Percentiles rank a stretch among this genome's conserved stretches.
These are phyloP conservation scores for Drosophila meridionalis DNA, from an alignment of 2,888 invertebrate species.

Conservation along the genomic window DNA sequence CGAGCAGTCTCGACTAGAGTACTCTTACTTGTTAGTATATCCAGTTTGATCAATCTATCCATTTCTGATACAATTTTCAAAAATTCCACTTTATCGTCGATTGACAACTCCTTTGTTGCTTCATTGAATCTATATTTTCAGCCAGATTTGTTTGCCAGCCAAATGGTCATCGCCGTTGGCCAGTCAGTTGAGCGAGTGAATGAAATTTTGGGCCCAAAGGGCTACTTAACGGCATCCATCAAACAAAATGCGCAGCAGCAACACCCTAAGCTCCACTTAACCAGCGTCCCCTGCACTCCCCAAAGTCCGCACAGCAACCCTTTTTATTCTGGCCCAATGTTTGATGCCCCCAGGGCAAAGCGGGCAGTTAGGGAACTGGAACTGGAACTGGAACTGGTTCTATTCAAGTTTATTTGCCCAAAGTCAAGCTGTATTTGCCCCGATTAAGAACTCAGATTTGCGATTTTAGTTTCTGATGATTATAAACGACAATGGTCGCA, in stretches of 20 bases:
- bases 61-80: no score
- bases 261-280: conserved; percentile 24
- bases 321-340: conserved; percentile 17
- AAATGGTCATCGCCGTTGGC: conserved; percentile 5
- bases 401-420: conserved; percentile 3
- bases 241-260: conserved; percentile 49
- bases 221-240: conserved; percentile 47
- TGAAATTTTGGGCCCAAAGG: conserved; percentile 29
- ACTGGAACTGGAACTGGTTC: conserved; percentile 6
- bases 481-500: conserved; percentile 82
- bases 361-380: neutral
- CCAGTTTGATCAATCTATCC: no score
- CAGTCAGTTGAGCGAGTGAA: conserved; percentile 43
- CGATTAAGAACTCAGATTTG: conserved; percentile 15
- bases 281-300: neutral
- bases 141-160: neutral
- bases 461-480: conserved; percentile 71
- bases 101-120: neutral
- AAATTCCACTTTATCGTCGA: no score
- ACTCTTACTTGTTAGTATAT: no score
- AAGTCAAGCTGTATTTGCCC: neutral
- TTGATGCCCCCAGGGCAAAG: conserved; percentile 21
- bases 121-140: neutral
- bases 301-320: conserved; percentile 21
- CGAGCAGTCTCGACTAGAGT: no score